phyloP scores from a whole-genome alignment of 2,113 vertebrate genomes.

The Bubalus kerabau region DNA sequence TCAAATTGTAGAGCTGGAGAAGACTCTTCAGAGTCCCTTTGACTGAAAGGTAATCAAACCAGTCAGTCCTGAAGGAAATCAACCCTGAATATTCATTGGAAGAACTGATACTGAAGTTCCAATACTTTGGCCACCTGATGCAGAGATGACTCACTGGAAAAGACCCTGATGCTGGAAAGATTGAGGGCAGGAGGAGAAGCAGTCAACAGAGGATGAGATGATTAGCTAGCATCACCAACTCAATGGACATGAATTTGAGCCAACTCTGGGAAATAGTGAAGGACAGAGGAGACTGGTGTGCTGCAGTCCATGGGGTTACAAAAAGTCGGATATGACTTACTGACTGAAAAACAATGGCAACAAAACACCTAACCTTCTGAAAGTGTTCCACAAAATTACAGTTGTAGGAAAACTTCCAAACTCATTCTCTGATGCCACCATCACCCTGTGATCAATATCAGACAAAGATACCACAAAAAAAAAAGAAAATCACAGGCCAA shows the following conservation, averaged over 20 bases:
- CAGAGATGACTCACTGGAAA: not conserved
- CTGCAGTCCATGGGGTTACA: not conserved
- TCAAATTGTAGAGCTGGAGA: not conserved
- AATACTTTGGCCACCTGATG: not conserved
- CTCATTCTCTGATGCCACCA: not conserved
- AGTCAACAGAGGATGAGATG: not conserved
- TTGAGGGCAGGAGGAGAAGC: not conserved
- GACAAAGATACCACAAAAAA: not conserved
- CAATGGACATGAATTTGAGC: not conserved
- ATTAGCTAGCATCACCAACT: not conserved
- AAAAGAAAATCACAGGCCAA: not conserved
- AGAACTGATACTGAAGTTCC: not conserved
- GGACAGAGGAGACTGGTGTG: not conserved
- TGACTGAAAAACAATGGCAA: not conserved
- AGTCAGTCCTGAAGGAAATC: not conserved
- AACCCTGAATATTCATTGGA: not conserved
- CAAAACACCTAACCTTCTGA: not conserved
- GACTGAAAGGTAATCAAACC: not conserved
- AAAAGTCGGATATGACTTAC: not conserved
- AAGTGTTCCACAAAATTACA: not conserved
- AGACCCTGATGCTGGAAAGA: not conserved
- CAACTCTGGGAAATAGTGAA: not conserved
- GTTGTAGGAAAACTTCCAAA: not conserved
- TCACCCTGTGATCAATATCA: not conserved
- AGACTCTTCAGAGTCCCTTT: not conserved